These are phyloP conservation scores for Grallaria varia DNA, from an alignment of 2,113 vertebrate genomes.

Conservation along the genomic window DNA sequence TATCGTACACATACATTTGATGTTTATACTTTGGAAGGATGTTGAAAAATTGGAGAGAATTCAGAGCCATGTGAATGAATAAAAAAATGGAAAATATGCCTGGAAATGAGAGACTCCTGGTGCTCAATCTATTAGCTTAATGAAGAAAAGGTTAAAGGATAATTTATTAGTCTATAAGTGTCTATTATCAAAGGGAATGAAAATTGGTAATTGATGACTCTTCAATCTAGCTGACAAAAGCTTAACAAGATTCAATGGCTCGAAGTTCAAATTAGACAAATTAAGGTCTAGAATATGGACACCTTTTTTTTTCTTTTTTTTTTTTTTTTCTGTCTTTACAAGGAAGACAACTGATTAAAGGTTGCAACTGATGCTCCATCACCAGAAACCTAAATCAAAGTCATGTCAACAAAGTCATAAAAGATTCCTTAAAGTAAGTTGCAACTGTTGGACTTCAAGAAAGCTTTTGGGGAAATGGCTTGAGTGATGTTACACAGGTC, in stretches of 20 bases:
- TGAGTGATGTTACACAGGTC: neutral
- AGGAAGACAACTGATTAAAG: neutral
- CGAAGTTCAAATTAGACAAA: slow-evolving; percentile 62
- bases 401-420: slow-evolving; percentile 7
- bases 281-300: slow-evolving; percentile 13
- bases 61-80: neutral
- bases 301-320: neutral
- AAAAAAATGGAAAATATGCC: slow-evolving; percentile 43
- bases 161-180: slow-evolving; percentile 64
- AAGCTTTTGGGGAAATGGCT: neutral
- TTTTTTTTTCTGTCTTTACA: neutral
- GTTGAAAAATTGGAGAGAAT: neutral
- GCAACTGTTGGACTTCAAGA: neutral
- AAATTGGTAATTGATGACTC: slow-evolving; percentile 61
- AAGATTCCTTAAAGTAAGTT: neutral
- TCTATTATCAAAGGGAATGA: slow-evolving; percentile 61
- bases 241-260: slow-evolving; percentile 58
- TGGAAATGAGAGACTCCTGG: slow-evolving; percentile 46
- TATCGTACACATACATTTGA: neutral
- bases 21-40: neutral
- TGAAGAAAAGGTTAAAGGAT: slow-evolving; percentile 66
- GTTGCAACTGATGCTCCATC: neutral
- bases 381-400: neutral
- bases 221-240: slow-evolving; percentile 60
- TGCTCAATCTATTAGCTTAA: slow-evolving; percentile 58